Percentiles rank a stretch among this genome's conserved stretches.
These are phyloP conservation scores for Harpagoxenus sublaevis DNA, from an alignment of 2,888 invertebrate species.

Conservation along the genomic window DNA sequence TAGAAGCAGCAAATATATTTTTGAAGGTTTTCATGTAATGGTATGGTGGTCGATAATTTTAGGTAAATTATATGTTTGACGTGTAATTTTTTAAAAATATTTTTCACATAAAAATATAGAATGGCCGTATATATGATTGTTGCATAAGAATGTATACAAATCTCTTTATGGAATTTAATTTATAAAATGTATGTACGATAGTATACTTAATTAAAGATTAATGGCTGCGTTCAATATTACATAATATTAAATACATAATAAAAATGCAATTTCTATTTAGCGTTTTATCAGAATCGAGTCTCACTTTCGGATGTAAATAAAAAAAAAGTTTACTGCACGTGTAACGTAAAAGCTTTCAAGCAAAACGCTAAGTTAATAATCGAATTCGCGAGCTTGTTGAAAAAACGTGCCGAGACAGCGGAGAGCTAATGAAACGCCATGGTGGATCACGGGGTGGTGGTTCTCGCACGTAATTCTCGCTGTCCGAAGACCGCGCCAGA, in stretches of 20 bases:
- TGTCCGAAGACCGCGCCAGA: slow-evolving; percentile 71
- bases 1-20: slow-evolving; percentile 9
- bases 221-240: neutral
- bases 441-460: slow-evolving; percentile 71
- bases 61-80: neutral
- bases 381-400: slow-evolving; percentile 26
- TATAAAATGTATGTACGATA: neutral
- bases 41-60: neutral
- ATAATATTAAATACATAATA: neutral
- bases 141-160: neutral
- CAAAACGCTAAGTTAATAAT: slow-evolving; percentile 44
- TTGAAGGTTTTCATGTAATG: neutral
- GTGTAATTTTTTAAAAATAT: neutral
- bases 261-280: neutral
- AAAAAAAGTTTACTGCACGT: neutral
- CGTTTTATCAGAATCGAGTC: neutral
- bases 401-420: slow-evolving; percentile 60
- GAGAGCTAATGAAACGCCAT: slow-evolving; percentile 81
- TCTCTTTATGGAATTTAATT: slow-evolving; percentile 19
- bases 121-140: neutral
- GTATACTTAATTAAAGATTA: slow-evolving; percentile 10
- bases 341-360: neutral
- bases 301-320: neutral
- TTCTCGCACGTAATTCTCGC: slow-evolving; percentile 75
- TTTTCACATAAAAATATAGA: neutral